A percentile compares a stretch with the other conserved stretches of the same genome.
phyloP scores from a whole-genome alignment of 1,140 invertebrate species.

The Zophobas atratus region DNA sequence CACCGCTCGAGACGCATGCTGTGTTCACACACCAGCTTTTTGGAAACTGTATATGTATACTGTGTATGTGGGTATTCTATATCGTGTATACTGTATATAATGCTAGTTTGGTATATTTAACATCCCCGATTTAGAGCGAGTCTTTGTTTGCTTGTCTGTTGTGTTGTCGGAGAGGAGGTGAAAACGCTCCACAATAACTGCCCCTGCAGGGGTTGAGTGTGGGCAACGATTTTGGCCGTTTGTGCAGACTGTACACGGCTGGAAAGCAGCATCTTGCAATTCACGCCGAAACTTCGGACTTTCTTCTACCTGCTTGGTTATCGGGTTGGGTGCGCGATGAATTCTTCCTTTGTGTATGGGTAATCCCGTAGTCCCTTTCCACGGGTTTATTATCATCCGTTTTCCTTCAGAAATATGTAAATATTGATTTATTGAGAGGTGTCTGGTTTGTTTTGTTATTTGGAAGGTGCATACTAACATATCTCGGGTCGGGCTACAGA shows the following conservation, averaged over 20 bases:
- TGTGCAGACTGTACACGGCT: slow-evolving; percentile 41
- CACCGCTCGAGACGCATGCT: background rate
- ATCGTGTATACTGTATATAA: too few species aligned
- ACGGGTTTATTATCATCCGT: slow-evolving; percentile 9
- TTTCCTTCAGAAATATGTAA: slow-evolving; percentile 28
- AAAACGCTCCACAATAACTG: slow-evolving; percentile 13
- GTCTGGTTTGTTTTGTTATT: slow-evolving; percentile 38
- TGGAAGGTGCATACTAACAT: slow-evolving; percentile 20
- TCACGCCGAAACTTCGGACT: slow-evolving; percentile 20
- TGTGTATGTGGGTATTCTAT: background rate
- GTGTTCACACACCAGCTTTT: background rate
- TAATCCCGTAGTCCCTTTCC: slow-evolving; percentile 19
- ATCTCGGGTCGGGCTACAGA: background rate
- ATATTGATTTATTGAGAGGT: slow-evolving; percentile 42
- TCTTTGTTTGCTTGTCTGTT: slow-evolving; percentile 16
- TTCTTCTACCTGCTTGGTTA: slow-evolving; percentile 33
- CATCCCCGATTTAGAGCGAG: slow-evolving; percentile 29
- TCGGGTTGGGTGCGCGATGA: slow-evolving; percentile 22
- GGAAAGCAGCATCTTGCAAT: slow-evolving; percentile 44
- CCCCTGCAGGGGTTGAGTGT: slow-evolving; percentile 5
- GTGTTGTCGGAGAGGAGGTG: slow-evolving; percentile 2
- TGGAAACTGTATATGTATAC: slow-evolving; percentile 11
- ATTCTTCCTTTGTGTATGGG: slow-evolving; percentile 15
- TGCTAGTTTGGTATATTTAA: slow-evolving; percentile 9
- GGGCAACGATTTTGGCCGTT: slow-evolving; percentile 30